A percentile compares a stretch with the other conserved stretches of the same genome.
These are phyloP conservation scores for Galagoides demidoff DNA, from an alignment of 2,797 vertebrate genomes.

Conservation along the genomic window DNA sequence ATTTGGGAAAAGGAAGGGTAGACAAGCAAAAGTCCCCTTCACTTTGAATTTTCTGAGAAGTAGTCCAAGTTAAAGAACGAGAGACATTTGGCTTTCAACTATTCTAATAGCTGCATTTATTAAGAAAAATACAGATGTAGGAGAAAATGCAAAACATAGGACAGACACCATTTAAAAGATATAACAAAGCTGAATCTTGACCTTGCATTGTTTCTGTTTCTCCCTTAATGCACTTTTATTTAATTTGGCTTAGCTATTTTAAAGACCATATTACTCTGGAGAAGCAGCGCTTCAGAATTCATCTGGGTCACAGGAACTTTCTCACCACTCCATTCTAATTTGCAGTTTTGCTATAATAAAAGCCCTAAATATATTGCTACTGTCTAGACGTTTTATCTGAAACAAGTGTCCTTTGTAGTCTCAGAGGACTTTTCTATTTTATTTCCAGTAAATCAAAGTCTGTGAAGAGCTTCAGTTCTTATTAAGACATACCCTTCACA, in stretches of 20 bases:
- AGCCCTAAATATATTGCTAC: conserved; percentile 91
- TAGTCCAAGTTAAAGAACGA: background rate
- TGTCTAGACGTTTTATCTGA: conserved; percentile 93
- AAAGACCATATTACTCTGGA: conserved; percentile 80
- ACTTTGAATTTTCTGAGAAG: conserved; percentile 12
- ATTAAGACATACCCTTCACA: conserved; percentile 97
- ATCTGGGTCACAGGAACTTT: conserved; percentile 88
- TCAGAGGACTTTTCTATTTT: conserved; percentile 95
- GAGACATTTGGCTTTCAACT: conserved; percentile 28
- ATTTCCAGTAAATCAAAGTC: conserved; percentile 98
- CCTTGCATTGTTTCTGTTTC: conserved; percentile 75
- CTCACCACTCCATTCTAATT: conserved; percentile 89
- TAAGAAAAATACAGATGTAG: conserved; percentile 64
- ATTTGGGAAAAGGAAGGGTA: background rate
- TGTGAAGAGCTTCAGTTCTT: conserved; percentile 92
- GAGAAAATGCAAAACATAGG: conserved; percentile 69
- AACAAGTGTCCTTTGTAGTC: conserved; percentile 93
- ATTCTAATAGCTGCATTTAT: conserved; percentile 67
- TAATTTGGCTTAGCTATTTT: conserved; percentile 83
- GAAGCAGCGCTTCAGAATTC: conserved; percentile 87
- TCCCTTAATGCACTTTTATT: conserved; percentile 80
- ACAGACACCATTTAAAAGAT: conserved; percentile 66
- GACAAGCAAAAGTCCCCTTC: background rate
- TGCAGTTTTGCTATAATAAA: conserved; percentile 92
- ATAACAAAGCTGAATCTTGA: conserved; percentile 72